phyloP scores from a whole-genome alignment of 2,113 vertebrate genomes.

The Xiphorhynchus elegans region DNA sequence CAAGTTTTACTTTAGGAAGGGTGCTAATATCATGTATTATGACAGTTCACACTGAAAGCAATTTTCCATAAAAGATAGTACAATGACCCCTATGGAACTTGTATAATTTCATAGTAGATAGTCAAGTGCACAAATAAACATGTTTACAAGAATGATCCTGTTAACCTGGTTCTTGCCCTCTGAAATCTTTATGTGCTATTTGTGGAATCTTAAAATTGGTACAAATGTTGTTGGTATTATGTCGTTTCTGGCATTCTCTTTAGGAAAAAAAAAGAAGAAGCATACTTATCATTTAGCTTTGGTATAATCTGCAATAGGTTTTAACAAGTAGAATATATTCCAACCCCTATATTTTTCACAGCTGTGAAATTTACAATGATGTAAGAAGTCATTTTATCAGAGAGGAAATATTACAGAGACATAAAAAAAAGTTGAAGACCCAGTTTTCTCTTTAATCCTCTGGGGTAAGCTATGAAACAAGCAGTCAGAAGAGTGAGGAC shows the following conservation, averaged over 20 bases:
- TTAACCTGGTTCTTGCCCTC: conserved; percentile 63
- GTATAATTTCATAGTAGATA: conserved; percentile 73
- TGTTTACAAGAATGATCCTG: conserved; percentile 73
- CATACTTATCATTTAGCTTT: conserved; percentile 72
- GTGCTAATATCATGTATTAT: conserved; percentile 71
- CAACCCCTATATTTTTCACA: conserved; percentile 72
- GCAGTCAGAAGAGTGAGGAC: conserved; percentile 81
- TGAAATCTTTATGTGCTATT: conserved; percentile 50
- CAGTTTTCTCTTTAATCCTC: conserved; percentile 84
- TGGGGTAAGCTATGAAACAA: conserved; percentile 83
- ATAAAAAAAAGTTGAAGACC: conserved; percentile 78
- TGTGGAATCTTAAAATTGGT: conserved; percentile 68
- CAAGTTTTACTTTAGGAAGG: conserved; percentile 74
- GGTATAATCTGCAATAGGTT: conserved; percentile 72
- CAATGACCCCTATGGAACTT: conserved; percentile 73
- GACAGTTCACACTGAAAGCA: conserved; percentile 76
- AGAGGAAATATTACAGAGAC: conserved; percentile 82
- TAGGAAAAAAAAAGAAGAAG: conserved; percentile 44
- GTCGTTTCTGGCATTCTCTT: conserved; percentile 60
- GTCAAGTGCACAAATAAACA: conserved; percentile 76
- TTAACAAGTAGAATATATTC: conserved; percentile 71
- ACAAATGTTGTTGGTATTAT: conserved; percentile 58
- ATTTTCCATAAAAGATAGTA: conserved; percentile 76
- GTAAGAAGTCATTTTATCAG: conserved; percentile 67
- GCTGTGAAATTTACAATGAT: conserved; percentile 65